Evolutionary conservation across 2,888 invertebrate species (phyloP).

Genomic region (Gibbula magus): DNA sequence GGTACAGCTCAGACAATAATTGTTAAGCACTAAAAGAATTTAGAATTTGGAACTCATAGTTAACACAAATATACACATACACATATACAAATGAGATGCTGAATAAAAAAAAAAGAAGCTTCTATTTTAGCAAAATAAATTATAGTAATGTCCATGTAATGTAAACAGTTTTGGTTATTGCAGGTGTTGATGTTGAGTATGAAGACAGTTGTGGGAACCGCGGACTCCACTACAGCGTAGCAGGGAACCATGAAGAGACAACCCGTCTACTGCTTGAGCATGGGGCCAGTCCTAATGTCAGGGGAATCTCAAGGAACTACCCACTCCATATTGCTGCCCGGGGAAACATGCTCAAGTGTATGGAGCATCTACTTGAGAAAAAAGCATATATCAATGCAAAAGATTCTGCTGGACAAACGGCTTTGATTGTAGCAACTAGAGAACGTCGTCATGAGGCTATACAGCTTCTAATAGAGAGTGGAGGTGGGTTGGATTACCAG

Average conservation of each 20-base stretch:
- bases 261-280: constrained; percentile 43
- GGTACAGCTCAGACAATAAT: no score
- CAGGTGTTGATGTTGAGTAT: constrained; percentile 41
- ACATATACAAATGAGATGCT: no score
- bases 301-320: constrained; percentile 35
- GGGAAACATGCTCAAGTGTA: constrained; percentile 32
- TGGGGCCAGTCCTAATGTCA: constrained; percentile 43
- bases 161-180: no score
- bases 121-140: no score
- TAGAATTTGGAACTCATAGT: no score
- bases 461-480: constrained; percentile 45
- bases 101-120: no score
- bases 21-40: no score
- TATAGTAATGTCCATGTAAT: no score
- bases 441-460: constrained; percentile 51
- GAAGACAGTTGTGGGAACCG: constrained; percentile 47
- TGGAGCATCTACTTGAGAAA: constrained; percentile 46
- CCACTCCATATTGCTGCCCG: constrained; percentile 49
- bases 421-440: constrained; percentile 63
- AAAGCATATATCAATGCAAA: constrained; percentile 55
- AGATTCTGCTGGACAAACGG: constrained; percentile 63
- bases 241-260: constrained; percentile 40
- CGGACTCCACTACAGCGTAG: constrained; percentile 51
- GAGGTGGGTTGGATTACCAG: constrained; percentile 55
- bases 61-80: no score